Percentiles rank a stretch among this genome's conserved stretches.
Evolutionary conservation across 2,888 invertebrate genomes (phyloP).

Genomic region (Euplexia lucipara): DNA sequence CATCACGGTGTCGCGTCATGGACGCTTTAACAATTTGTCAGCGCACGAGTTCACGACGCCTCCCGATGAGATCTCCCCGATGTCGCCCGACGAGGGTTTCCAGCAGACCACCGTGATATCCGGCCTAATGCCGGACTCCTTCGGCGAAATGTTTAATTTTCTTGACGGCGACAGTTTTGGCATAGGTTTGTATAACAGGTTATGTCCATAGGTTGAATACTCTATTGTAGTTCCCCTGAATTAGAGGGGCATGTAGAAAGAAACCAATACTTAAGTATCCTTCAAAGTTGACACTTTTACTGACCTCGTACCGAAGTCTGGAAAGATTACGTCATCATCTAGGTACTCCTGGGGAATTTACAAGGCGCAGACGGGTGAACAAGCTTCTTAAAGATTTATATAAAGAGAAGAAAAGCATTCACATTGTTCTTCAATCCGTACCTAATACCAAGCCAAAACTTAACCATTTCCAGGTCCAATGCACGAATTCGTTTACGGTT

Average conservation of each 20-base stretch:
- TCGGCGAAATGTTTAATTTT: conserved; percentile 88
- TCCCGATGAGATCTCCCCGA: conserved; percentile 80
- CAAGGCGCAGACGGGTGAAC: no score
- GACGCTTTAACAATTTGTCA: conserved; percentile 57
- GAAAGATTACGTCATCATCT: no score
- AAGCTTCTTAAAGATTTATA: no score
- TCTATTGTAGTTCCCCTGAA: neutral
- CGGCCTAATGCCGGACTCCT: conserved; percentile 86
- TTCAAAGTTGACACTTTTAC: no score
- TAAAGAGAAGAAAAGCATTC: no score
- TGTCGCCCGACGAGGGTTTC: conserved; percentile 80
- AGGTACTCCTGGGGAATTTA: no score
- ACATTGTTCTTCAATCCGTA: no score
- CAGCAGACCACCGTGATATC: conserved; percentile 82
- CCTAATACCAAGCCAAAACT: neutral
- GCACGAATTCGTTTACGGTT: conserved; percentile 89
- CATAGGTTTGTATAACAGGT: conserved; percentile 75
- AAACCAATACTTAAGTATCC: no score
- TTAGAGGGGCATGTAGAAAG: neutral
- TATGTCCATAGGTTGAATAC: neutral
- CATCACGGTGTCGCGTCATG: neutral
- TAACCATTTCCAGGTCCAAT: conserved; percentile 78
- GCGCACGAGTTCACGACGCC: conserved; percentile 81
- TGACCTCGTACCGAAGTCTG: no score
- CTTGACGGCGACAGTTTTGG: conserved; percentile 88